Base-by-base conservation (phyloP, 2,888 invertebrate species). In the Pteria penguin region DNA sequence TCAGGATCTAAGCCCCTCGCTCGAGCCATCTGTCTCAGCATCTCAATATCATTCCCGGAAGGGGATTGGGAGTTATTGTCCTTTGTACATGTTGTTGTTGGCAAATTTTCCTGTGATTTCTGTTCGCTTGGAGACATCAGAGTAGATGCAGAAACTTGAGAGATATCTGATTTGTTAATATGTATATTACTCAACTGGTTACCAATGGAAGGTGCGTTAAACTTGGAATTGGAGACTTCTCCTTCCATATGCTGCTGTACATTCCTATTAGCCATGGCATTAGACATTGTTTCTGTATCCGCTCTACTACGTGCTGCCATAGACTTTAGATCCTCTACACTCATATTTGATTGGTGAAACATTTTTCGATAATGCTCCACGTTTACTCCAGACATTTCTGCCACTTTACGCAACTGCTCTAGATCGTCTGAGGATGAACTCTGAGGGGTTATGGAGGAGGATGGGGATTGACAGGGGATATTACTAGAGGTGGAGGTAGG, bases 11-110 rank as follows among this genome's bases (percentile, higher is more conserved):
- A 2, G 14, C 68, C 68, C 18, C 33, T 62, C 26, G 68, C 62
- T 22, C 62, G 58, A 22, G 76, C 80, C 72, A 78, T 72, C 5
- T 75, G 67, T 62, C 77, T 36, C 11, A 82, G 55, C 14, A 74
- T 63, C 33, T 72, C 68, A 14, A 81, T 24, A 62, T 80, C 80
- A 26, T 76, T 70, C 8, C 79, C 77, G 22, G 27, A 27, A 31
- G 27, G 4, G 52, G 1, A n/a, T 3, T 31, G 27, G 3, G 14
- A 27, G 29, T 14, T 69, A 8, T 29, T 36, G 26, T 26, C 24
- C 14, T 58, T 57, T 52, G 27, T 45, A 18, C 26, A 18, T 22
- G 66, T 29, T n/a, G n/a, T n/a, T n/a, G n/a, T n/a, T n/a, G n/a
- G n/a, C 32, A n/a, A 36, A 4, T 36, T 66, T 45, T 66, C 66